A percentile compares a stretch with the other conserved stretches of the same genome.
Conservation (phyloP, 1,140 invertebrate genomes). For the Drosophila pachea region DNA sequence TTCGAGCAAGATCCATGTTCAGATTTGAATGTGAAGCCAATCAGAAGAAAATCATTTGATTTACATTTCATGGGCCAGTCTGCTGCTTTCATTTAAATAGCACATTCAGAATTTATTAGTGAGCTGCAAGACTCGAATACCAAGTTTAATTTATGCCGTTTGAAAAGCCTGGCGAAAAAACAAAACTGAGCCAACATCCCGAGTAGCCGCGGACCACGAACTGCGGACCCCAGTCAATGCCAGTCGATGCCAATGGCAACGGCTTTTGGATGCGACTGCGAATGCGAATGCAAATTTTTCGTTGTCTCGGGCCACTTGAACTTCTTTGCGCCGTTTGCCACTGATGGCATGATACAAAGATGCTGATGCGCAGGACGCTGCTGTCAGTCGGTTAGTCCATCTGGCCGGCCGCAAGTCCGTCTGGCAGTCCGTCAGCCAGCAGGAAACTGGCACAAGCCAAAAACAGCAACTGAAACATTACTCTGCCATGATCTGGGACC, state of each 20-base stretch:
- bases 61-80: constrained; percentile 44
- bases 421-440: constrained; percentile 6
- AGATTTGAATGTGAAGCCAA: constrained; percentile 23
- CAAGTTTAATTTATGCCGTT: constrained; percentile 65
- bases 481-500: constrained; percentile 8
- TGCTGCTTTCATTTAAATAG: constrained; percentile 52
- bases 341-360: constrained; percentile 30
- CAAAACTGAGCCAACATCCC: no score
- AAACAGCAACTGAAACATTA: constrained; percentile 32
- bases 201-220: no score
- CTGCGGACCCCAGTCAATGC: constrained; percentile 7
- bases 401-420: no score
- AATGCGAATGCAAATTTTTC: constrained; percentile 62
- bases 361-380: constrained; percentile 40
- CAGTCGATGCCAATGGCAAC: constrained; percentile 45
- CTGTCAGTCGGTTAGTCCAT: constrained; percentile 21
- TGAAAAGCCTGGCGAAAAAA: constrained; percentile 24
- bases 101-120: constrained; percentile 56
- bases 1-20: constrained; percentile 2
- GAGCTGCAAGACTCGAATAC: constrained; percentile 35
- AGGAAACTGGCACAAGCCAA: constrained; percentile 54
- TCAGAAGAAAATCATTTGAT: constrained; percentile 45
- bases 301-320: constrained; percentile 41
- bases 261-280: constrained; percentile 27
- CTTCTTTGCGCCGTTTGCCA: constrained; percentile 33